Evolutionary conservation across 1,140 invertebrate genomes (phyloP), one percentile per base, ranked within the genome.

Genomic region (Amphibalanus amphitrite): DNA sequence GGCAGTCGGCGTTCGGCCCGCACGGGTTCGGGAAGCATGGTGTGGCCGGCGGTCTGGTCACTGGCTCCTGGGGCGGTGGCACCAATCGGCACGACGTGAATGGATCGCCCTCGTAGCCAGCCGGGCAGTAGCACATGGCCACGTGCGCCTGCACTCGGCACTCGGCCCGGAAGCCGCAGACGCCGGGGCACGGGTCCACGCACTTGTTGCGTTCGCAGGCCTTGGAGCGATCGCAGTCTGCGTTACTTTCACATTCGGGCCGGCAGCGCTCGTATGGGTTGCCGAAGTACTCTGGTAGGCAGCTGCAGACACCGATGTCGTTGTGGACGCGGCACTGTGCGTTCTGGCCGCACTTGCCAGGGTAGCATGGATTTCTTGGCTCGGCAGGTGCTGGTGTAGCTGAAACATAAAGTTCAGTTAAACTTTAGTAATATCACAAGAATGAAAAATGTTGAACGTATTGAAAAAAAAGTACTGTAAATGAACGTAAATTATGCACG

Each of bases 101-200:
- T 0, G 91, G 91, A 77, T 94, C 91, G 77, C 92, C 92, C 78
- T 91, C 86, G 78, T 89, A 91, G 38, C 89, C 89, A 30, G 84
- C 81, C 69, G 89, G 84, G 78, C 90, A 92, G 80, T 88, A 88
- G 78, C 92, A 95, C 73, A 92, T 89, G 1, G 89, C 87, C 72
- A 86, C 87, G 79, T 91, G 90, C 76, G 92, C 90, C n/a, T 87
- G 88, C 76, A 93, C 92, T 78, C 84, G 64, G 92, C 91, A 79
- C 93, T n/a, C n/a, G n/a, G n/a, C n/a, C n/a, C n/a, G n/a, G n/a
- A n/a, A n/a, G n/a, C n/a, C n/a, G n/a, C n/a, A n/a, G n/a, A n/a
- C n/a, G n/a, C n/a, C n/a, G n/a, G n/a, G n/a, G n/a, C n/a, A n/a
- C n/a, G n/a, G n/a, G n/a, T n/a, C n/a, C n/a, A n/a, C n/a, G n/a